These are phyloP conservation scores for Dexiosoma caninum DNA, from an alignment of 2,888 invertebrate genomes.

Conservation along the genomic window DNA sequence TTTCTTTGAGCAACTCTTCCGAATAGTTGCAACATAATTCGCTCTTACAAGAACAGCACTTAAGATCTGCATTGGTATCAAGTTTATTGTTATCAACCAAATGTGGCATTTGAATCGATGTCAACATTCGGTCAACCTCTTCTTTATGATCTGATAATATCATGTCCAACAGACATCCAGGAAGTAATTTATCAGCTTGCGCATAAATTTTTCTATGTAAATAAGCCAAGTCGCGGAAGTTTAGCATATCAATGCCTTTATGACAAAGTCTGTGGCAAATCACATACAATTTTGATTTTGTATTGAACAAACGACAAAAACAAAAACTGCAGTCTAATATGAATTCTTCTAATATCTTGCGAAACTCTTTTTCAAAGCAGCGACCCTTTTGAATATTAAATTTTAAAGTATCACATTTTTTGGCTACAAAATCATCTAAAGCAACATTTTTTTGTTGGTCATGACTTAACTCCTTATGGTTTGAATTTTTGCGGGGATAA, in stretches of 20 bases:
- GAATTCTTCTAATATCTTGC: slow-evolving; percentile 71
- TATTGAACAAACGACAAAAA: slow-evolving; percentile 71
- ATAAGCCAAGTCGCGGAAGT: slow-evolving; percentile 71
- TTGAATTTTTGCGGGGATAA: not conserved
- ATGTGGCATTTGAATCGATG: not conserved
- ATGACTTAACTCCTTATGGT: not conserved
- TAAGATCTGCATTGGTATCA: slow-evolving; percentile 47
- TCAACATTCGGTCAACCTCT: slow-evolving; percentile 24
- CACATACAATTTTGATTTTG: slow-evolving; percentile 70
- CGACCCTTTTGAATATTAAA: slow-evolving; percentile 68
- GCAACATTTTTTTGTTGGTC: not conserved
- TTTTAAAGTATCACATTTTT: slow-evolving; percentile 66
- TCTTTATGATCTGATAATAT: slow-evolving; percentile 66
- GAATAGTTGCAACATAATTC: slow-evolving; percentile 69
- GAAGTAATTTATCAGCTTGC: slow-evolving; percentile 71
- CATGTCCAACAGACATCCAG: slow-evolving; percentile 70
- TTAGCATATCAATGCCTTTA: slow-evolving; percentile 69
- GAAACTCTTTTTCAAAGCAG: slow-evolving; percentile 70
- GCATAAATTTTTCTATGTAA: slow-evolving; percentile 73
- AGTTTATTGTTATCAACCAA: not conserved
- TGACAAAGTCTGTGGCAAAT: slow-evolving; percentile 74
- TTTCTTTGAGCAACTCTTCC: slow-evolving; percentile 72
- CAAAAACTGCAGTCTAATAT: slow-evolving; percentile 71
- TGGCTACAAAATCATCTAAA: slow-evolving; percentile 65
- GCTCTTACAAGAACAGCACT: slow-evolving; percentile 72